These are phyloP conservation scores for Magallana nippona DNA, from an alignment of 2,888 invertebrate genomes.

Conservation along the genomic window DNA sequence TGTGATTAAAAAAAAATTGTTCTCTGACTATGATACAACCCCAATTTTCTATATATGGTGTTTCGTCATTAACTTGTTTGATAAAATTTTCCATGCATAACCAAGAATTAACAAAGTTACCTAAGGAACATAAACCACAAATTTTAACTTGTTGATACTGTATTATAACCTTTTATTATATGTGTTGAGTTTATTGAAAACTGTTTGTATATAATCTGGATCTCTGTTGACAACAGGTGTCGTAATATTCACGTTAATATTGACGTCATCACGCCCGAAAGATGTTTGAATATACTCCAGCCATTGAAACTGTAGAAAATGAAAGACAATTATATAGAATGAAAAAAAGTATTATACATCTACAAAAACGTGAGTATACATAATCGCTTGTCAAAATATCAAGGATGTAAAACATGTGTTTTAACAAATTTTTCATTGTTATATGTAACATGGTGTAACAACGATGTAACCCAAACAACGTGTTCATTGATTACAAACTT, in stretches of 20 bases:
- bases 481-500: no score
- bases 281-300: slow-evolving; percentile 45
- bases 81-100: no score
- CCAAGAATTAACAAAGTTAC: no score
- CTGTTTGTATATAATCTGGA: slow-evolving; percentile 49
- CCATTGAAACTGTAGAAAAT: slow-evolving; percentile 53
- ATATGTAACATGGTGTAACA: no score
- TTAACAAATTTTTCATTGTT: no score
- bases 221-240: slow-evolving; percentile 54
- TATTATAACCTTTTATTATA: background rate
- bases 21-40: no score
- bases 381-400: no score
- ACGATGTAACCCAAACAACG: no score
- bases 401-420: no score
- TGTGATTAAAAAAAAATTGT: slow-evolving; percentile 19
- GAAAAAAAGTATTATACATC: no score
- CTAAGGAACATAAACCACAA: background rate
- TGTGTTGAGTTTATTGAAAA: slow-evolving; percentile 41
- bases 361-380: no score
- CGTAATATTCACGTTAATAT: slow-evolving; percentile 30
- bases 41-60: background rate
- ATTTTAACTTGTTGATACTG: background rate
- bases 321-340: background rate
- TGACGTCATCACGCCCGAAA: slow-evolving; percentile 38
- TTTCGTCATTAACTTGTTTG: no score